Evolutionary conservation across 2,113 vertebrate species (phyloP).

Genomic region (Chinchilla lanigera): DNA sequence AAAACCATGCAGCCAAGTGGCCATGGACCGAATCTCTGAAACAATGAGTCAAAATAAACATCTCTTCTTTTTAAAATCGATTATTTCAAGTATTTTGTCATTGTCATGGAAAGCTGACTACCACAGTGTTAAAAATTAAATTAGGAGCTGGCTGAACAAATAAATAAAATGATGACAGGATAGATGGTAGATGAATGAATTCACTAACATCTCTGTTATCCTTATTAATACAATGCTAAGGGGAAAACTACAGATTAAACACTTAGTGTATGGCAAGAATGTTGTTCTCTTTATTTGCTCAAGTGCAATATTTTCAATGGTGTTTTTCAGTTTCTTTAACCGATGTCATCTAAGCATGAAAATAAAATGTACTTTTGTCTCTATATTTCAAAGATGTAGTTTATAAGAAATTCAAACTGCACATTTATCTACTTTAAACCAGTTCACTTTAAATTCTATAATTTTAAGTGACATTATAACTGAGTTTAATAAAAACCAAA

Average conservation of each 20-base stretch:
- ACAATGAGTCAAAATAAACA: background rate
- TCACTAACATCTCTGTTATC: background rate
- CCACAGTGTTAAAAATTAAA: background rate
- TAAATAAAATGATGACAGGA: background rate
- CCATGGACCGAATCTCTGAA: background rate
- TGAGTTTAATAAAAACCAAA: constrained; percentile 53
- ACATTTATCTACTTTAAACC: constrained; percentile 15
- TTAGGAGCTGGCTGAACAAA: background rate
- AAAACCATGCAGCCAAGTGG: background rate
- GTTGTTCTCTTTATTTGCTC: background rate
- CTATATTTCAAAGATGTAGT: background rate
- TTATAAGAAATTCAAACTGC: constrained; percentile 66
- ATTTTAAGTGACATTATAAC: constrained; percentile 57
- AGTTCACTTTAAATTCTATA: constrained; percentile 14
- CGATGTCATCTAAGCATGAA: constrained; percentile 44
- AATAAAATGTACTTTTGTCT: constrained; percentile 52
- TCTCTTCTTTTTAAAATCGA: background rate
- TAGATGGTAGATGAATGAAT: background rate
- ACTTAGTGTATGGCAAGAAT: background rate
- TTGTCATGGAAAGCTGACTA: background rate
- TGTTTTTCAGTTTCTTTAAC: constrained; percentile 54
- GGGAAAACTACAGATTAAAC: background rate
- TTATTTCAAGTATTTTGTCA: background rate
- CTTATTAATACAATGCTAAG: background rate
- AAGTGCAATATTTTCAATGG: background rate